Evolutionary conservation across 2,888 invertebrate species (phyloP).

Genomic region (Coremacera marginata): DNA sequence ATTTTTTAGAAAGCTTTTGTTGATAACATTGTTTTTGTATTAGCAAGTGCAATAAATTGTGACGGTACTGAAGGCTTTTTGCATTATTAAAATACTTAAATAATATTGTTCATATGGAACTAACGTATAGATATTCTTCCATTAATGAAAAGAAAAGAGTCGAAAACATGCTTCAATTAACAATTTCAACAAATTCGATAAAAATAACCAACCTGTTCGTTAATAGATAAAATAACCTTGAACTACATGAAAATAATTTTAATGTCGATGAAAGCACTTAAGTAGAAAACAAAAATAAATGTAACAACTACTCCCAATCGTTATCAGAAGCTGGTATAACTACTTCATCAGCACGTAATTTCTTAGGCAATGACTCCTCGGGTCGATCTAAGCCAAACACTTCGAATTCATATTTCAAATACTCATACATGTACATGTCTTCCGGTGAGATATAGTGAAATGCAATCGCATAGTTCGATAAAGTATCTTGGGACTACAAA

Average conservation of each 20-base stretch:
- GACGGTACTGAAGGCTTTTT: too few species aligned
- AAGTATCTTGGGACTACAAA: slow-evolving; percentile 74
- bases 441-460: slow-evolving; percentile 85
- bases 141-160: too few species aligned
- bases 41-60: too few species aligned
- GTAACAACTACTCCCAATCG: slow-evolving; percentile 3
- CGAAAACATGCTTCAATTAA: too few species aligned
- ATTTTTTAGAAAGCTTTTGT: too few species aligned
- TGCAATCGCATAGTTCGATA: slow-evolving; percentile 91
- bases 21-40: too few species aligned
- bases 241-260: background rate
- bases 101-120: too few species aligned
- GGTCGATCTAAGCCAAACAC: slow-evolving; percentile 38
- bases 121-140: too few species aligned
- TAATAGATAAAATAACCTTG: background rate
- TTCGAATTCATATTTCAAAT: slow-evolving; percentile 50
- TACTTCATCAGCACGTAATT: slow-evolving; percentile 47
- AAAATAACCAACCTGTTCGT: background rate
- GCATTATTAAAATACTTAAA: too few species aligned
- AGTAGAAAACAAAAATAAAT: background rate
- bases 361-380: slow-evolving; percentile 44
- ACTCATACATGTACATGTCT: slow-evolving; percentile 53
- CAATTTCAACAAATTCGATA: too few species aligned
- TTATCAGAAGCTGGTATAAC: slow-evolving; percentile 53
- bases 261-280: background rate